phyloP scores from a whole-genome alignment of 2,797 vertebrate species.

The Tinamus major region DNA sequence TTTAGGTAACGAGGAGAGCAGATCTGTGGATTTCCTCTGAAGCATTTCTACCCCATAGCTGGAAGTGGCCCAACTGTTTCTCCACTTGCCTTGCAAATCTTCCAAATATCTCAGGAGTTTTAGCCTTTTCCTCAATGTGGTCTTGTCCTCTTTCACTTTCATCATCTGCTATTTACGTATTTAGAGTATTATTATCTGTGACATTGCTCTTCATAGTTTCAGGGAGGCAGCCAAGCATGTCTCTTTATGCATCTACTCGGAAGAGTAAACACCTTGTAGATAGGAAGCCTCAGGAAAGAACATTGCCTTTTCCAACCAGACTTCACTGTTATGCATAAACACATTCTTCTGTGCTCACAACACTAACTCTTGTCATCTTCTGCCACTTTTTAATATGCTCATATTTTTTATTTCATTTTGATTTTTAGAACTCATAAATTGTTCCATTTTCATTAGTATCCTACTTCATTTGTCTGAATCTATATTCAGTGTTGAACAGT shows the following conservation, averaged over 20 bases:
- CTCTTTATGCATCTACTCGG: background rate
- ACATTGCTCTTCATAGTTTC: background rate
- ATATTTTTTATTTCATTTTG: background rate
- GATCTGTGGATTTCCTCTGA: background rate
- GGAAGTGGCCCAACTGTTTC: background rate
- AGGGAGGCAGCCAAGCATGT: accelerated
- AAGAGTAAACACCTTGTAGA: accelerated
- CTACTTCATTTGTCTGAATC: background rate
- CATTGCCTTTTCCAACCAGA: background rate
- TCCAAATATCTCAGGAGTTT: background rate
- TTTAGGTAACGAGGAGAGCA: background rate
- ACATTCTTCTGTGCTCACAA: background rate
- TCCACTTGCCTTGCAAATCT: background rate
- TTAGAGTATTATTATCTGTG: background rate
- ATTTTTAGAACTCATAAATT: background rate
- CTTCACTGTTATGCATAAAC: background rate
- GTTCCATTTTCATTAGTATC: background rate
- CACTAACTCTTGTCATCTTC: background rate
- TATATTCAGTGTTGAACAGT: background rate
- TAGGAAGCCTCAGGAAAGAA: background rate
- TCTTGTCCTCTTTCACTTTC: background rate
- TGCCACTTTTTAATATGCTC: background rate
- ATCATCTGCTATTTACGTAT: background rate
- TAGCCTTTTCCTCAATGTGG: background rate
- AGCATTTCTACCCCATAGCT: background rate